Conservation (phyloP, 2,888 invertebrate species). For the Epirrhoe tristata region DNA sequence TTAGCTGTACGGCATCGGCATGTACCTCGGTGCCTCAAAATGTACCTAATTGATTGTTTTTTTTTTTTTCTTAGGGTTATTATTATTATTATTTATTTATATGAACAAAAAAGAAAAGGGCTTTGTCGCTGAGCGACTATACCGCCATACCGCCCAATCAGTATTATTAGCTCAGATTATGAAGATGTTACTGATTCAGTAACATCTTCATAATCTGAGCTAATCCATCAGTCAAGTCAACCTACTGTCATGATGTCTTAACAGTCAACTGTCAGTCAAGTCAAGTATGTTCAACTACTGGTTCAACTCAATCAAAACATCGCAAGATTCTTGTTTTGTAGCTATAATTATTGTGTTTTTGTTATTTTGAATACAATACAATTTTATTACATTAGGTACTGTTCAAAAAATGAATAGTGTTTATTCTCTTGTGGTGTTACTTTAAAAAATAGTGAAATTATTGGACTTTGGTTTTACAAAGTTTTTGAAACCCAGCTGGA, state of each 20-base stretch:
- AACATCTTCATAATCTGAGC: too few relatives aligned
- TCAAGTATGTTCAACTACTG: background rate
- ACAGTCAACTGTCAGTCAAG: background rate
- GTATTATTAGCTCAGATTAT: too few relatives aligned
- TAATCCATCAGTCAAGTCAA: too few relatives aligned
- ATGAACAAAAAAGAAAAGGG: too few relatives aligned
- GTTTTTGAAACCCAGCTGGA: constrained; percentile 70
- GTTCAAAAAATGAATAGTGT: constrained; percentile 17
- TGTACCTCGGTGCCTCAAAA: too few relatives aligned
- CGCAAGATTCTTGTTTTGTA: constrained; percentile 63
- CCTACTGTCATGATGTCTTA: background rate
- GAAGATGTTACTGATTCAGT: too few relatives aligned
- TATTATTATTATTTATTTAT: too few relatives aligned
- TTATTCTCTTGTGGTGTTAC: constrained; percentile 41
- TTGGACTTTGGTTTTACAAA: constrained; percentile 49
- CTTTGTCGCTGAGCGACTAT: too few relatives aligned
- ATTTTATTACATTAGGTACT: constrained; percentile 9
- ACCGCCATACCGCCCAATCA: too few relatives aligned
- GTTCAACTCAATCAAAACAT: constrained; percentile 64
- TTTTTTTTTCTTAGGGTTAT: too few relatives aligned
- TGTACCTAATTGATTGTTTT: too few relatives aligned
- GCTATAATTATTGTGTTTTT: constrained; percentile 34
- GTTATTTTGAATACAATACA: background rate
- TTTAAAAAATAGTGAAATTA: constrained; percentile 48
- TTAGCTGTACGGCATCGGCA: too few relatives aligned